phyloP scores from a whole-genome alignment of 2,797 vertebrate genomes.

The Pipistrellus nathusii region DNA sequence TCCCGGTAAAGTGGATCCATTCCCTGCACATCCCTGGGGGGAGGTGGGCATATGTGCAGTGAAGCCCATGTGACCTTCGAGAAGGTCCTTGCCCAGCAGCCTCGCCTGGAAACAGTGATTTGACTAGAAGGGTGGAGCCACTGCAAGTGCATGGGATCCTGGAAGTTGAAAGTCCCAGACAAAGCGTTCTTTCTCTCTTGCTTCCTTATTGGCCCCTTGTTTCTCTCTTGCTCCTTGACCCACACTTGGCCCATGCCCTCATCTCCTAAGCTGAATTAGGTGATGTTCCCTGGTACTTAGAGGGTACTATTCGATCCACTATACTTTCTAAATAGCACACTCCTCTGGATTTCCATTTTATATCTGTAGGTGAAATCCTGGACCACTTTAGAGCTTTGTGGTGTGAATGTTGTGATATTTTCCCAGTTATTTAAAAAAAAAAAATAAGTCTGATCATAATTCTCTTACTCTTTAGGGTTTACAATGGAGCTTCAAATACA shows the following conservation, averaged over 20 bases:
- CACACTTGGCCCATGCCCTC: too few species aligned
- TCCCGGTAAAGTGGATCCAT: background rate
- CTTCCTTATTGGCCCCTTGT: too few species aligned
- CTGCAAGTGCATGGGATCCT: too few species aligned
- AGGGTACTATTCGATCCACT: background rate
- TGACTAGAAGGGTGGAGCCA: too few species aligned
- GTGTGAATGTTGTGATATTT: background rate
- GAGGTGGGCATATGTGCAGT: background rate
- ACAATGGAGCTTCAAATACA: background rate
- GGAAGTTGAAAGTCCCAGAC: too few species aligned
- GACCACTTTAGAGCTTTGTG: background rate
- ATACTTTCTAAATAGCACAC: background rate
- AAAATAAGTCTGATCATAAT: conserved; percentile 21
- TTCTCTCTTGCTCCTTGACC: too few species aligned
- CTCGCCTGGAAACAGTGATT: too few species aligned
- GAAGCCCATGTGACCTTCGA: background rate
- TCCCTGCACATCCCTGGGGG: background rate
- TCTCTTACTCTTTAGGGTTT: background rate
- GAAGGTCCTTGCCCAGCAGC: background rate
- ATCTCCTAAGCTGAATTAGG: too few species aligned
- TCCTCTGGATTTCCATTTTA: conserved; percentile 16
- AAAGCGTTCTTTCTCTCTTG: too few species aligned
- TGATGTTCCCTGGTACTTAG: background rate
- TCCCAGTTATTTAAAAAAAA: background rate
- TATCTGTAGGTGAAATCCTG: background rate